Evolutionary conservation across 1,140 invertebrate genomes (phyloP).

Genomic region (Anastatus disparis): DNA sequence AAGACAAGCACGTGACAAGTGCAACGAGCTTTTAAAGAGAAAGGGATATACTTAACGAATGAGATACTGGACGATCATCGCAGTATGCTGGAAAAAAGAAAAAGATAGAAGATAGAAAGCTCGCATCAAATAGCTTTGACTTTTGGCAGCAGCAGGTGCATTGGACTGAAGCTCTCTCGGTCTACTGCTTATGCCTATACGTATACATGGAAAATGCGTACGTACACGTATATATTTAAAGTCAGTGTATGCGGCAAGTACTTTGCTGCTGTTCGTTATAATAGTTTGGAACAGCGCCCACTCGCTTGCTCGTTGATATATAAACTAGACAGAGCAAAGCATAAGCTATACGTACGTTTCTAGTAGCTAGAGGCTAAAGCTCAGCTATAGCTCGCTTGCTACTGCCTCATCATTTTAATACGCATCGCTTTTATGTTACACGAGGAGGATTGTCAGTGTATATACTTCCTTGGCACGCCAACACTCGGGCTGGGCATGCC

Average conservation of each 20-base stretch:
- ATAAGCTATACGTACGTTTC: conserved; percentile 11
- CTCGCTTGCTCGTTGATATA: neutral
- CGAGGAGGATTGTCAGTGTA: too few relatives aligned
- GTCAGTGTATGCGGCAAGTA: neutral
- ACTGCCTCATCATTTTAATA: conserved; percentile 55
- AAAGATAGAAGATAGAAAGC: conserved; percentile 15
- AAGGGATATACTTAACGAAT: too few relatives aligned
- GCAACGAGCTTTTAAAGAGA: too few relatives aligned
- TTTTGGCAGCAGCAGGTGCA: conserved; percentile 31
- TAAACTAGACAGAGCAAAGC: neutral
- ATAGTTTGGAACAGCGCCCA: conserved; percentile 19
- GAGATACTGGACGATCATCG: too few relatives aligned
- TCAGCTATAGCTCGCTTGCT: conserved; percentile 20
- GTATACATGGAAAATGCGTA: neutral
- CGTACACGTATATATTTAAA: conserved; percentile 10
- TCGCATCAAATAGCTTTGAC: conserved; percentile 10
- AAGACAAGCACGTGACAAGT: too few relatives aligned
- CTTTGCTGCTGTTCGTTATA: too few relatives aligned
- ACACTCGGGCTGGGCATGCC: conserved; percentile 15
- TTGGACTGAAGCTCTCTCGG: conserved; percentile 5
- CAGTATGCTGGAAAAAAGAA: too few relatives aligned
- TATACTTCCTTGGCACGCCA: conserved; percentile 45
- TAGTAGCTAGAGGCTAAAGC: neutral
- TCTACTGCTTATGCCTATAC: neutral
- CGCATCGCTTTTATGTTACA: conserved; percentile 50